Evolutionary conservation across 2,888 invertebrate genomes (phyloP), one percentile per base, ranked within the genome.

Genomic region (Mythimna impura): DNA sequence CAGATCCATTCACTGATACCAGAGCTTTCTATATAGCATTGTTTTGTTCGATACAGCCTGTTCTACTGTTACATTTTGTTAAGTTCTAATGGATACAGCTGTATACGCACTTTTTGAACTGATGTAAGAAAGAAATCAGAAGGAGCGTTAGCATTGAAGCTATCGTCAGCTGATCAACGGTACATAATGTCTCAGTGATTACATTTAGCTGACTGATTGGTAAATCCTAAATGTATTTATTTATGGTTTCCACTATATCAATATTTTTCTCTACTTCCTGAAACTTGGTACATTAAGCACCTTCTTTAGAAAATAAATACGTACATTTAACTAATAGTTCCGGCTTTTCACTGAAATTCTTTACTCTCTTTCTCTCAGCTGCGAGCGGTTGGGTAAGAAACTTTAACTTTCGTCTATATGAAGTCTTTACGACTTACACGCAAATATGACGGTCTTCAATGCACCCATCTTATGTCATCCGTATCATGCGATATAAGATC

Each of bases 1-100:
- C 66, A 76, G 87, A 87, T 88, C 86, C 88, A 76, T 86, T 88
- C 84, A 83, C 86, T 85, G 87, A 88, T 88, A 87, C 50, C 40
- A 34, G 57, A 81, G 81, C 87, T 85, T 87, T 87, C 85, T 88
- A 83, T 66, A 64, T 68, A 71, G 67, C 68, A 75, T 81, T 81
- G 76, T 71, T 76, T 78, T 74, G 71, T 76, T 67, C 78, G 71
- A 17, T 64, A 70, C 62, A 60, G 30, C 62, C 40, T 63, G 73
- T 65, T 62, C 61, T 69, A 68, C 63, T 58, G 67, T 66, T 74
- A 63, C 34, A 78, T 64, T 58, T 61, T 22, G 58, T 47, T 64
- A 64, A 67, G 30, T 52, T 22, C 50, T 62, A 76, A 62, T 65
- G 22, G 70, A 25, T 64, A 22, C 36, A 54, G 30, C 12, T 52